These are phyloP conservation scores for Alsophila aescularia DNA, from an alignment of 2,888 invertebrate genomes.

Conservation along the genomic window DNA sequence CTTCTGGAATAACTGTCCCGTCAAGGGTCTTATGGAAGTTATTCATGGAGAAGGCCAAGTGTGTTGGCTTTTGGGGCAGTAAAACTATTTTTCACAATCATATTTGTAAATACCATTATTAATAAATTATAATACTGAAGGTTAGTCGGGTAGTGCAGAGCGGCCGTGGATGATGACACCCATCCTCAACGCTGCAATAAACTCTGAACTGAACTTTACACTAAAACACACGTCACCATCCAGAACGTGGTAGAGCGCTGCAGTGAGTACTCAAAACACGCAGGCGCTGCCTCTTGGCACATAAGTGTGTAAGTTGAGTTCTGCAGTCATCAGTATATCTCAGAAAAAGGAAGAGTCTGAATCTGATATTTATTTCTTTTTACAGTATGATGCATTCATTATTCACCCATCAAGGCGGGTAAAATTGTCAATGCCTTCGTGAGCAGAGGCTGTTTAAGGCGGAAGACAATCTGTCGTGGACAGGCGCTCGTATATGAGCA, in stretches of 20 bases:
- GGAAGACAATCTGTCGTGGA: too few species aligned
- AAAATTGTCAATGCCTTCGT: background rate
- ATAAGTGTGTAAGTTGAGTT: background rate
- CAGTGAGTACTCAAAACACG: constrained; percentile 7
- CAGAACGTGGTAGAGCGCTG: constrained; percentile 10
- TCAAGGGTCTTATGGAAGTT: background rate
- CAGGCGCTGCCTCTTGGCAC: constrained; percentile 1
- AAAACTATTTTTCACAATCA: background rate
- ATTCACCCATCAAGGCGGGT: background rate
- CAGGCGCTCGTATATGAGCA: background rate
- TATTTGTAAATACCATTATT: too few species aligned
- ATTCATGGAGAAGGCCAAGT: background rate
- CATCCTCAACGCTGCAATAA: constrained; percentile 1
- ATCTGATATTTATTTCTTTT: background rate
- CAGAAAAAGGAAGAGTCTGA: too few species aligned
- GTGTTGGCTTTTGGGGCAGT: constrained; percentile 13
- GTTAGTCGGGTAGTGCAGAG: constrained; percentile 15
- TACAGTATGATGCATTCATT: background rate
- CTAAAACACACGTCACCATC: background rate
- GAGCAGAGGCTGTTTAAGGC: too few species aligned
- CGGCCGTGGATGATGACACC: constrained; percentile 20
- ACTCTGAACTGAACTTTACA: background rate
- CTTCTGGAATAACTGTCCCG: constrained; percentile 9
- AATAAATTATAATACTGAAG: background rate
- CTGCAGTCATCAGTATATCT: background rate